Base-by-base conservation (phyloP, 2,113 vertebrate genomes). In the Microcebus ravelobensis region DNA sequence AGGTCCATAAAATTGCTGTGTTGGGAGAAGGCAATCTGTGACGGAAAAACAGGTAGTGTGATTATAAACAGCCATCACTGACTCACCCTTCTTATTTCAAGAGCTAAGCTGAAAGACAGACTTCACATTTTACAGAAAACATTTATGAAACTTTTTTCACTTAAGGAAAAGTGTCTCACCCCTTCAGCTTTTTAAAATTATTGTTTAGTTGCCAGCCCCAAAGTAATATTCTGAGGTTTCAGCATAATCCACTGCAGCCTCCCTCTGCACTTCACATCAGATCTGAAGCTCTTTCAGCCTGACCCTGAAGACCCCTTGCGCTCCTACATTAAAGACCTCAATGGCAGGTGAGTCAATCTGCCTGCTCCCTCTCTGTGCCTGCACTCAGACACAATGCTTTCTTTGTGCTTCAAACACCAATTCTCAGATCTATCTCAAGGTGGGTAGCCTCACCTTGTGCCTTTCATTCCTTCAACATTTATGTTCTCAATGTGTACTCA, bases 1-100 rank as follows among this genome's bases (percentile, higher is more conserved):
- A 99, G 99, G 98, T 99, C 99, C 99, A 99, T 99, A 99, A 99
- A 99, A 99, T 99, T 99, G 99, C 99, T 99, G 99, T 99, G 99
- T 96, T 99, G 99, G 17, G 99, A 99, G 98, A 99, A 99, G 91
- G 99, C 99, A 96, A 99, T 99, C 99, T 99, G 99, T 48, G 96
- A 97, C 88, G 97, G 83, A 98, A 95, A 98, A 98, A 95, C 59
- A 98, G 95, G 97, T 0, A 36, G 31, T 25, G 83, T 84, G 79
- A 85, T 98, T 98, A 98, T 8, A 70, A 81, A 52, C 0, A 67
- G 83, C 29, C 29, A 52, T 52, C 42, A 23, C 15, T 13, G 52
- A 67, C 57, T 68, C 31, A 81, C 55, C 31, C 68, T 74, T 48
- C 6, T 61, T 8, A 5, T 18, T 85, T 95, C 88, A 79, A 50